phyloP scores from a whole-genome alignment of 2,797 vertebrate species.

The Antennarius maculatus region DNA sequence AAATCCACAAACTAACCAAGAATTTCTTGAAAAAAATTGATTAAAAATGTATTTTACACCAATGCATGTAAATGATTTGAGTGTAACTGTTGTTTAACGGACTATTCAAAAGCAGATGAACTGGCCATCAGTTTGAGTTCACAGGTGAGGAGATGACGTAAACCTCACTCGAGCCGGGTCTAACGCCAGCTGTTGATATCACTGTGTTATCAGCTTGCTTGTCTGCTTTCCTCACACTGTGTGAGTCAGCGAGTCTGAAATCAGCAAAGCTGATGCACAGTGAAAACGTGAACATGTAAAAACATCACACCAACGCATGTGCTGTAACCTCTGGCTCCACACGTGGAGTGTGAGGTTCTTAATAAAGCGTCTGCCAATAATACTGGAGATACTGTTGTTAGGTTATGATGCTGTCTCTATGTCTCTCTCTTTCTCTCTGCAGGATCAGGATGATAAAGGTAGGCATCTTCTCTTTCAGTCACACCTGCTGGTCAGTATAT shows the following conservation, averaged over 20 bases:
- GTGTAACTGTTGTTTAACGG: background rate
- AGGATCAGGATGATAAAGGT: conserved; percentile 80
- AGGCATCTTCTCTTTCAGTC: conserved; percentile 39
- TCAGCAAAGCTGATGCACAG: conserved; percentile 31
- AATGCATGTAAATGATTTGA: too few relatives aligned
- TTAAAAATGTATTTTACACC: too few relatives aligned
- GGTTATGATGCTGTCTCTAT: conserved; percentile 17
- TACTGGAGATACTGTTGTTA: conserved; percentile 20
- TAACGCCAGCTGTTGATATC: conserved; percentile 61
- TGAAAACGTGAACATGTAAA: conserved; percentile 68
- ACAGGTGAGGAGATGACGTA: background rate
- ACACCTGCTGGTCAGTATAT: conserved; percentile 65
- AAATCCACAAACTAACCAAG: too few relatives aligned
- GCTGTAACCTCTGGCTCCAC: background rate
- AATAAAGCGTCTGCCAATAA: conserved; percentile 24
- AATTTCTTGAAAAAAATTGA: too few relatives aligned
- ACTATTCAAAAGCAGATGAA: background rate
- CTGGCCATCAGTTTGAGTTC: background rate
- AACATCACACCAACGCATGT: conserved; percentile 21
- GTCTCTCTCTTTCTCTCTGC: conserved; percentile 21
- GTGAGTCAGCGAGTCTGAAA: conserved; percentile 54
- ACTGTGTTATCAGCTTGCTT: conserved; percentile 34
- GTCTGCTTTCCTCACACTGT: conserved; percentile 53
- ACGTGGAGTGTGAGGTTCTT: conserved; percentile 5
- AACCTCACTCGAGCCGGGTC: conserved; percentile 39